Evolutionary conservation across 2,888 invertebrate species (phyloP).

Genomic region (Celastrina argiolus): DNA sequence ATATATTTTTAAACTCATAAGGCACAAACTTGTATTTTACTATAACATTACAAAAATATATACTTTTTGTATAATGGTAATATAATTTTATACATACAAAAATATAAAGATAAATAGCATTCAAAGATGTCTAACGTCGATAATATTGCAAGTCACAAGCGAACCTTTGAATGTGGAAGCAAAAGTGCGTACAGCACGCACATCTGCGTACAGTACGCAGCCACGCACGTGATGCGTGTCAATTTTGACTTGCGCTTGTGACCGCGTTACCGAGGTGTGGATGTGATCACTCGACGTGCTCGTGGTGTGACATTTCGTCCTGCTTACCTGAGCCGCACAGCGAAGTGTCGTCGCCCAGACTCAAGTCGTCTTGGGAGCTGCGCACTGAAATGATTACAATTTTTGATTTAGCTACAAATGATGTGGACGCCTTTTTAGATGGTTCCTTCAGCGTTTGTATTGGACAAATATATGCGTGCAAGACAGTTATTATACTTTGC

Average conservation of each 20-base stretch:
- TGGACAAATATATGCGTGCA: too few relatives aligned
- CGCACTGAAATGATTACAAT: constrained; percentile 60
- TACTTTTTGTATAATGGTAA: neutral
- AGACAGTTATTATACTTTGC: too few relatives aligned
- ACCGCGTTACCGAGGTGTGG: neutral
- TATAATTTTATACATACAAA: neutral
- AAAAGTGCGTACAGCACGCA: neutral
- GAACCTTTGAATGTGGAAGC: neutral
- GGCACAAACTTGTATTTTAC: neutral
- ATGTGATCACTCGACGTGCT: constrained; percentile 50
- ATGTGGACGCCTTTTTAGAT: too few relatives aligned
- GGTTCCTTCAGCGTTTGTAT: too few relatives aligned
- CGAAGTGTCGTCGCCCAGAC: constrained; percentile 82
- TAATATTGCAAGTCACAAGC: neutral
- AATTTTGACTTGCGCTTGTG: neutral
- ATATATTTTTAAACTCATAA: neutral
- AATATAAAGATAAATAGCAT: neutral
- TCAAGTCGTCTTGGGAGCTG: constrained; percentile 91
- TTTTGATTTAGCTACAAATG: too few relatives aligned
- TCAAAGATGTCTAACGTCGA: neutral
- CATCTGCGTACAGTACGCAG: neutral
- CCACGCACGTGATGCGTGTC: neutral
- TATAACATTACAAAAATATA: constrained; percentile 3
- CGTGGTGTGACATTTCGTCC: constrained; percentile 57
- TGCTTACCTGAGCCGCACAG: constrained; percentile 83